Percentiles rank a stretch among this genome's conserved stretches.
Evolutionary conservation across 1,140 invertebrate genomes (phyloP).

Genomic region (Magallana ariakensis): DNA sequence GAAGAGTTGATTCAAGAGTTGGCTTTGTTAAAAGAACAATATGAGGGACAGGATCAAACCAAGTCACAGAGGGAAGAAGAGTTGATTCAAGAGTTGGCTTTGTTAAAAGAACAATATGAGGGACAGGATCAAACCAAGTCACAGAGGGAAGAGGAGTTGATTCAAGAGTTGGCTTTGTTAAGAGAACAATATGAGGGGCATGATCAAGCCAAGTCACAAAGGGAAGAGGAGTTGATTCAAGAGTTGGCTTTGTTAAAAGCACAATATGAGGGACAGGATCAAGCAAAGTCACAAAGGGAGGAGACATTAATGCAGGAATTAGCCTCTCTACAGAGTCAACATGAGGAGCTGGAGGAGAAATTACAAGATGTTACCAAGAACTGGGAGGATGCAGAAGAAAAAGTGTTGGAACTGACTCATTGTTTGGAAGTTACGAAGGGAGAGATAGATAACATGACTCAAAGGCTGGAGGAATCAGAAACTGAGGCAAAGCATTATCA

Average conservation of each 20-base stretch:
- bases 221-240: neutral
- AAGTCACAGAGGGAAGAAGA: no score
- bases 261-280: neutral
- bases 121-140: no score
- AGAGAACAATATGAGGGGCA: neutral
- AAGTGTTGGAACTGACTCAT: neutral
- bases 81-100: no score
- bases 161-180: no score
- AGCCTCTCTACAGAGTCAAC: neutral
- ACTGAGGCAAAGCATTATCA: neutral
- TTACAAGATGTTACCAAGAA: conserved; percentile 15
- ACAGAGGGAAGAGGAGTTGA: no score
- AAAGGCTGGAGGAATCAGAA: neutral
- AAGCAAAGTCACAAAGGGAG: neutral
- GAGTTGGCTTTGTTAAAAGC: neutral
- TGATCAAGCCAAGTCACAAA: no score
- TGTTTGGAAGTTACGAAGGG: neutral
- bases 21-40: no score
- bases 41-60: no score
- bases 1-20: no score
- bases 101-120: no score
- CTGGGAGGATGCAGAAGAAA: conserved; percentile 13
- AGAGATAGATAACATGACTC: neutral
- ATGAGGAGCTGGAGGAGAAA: neutral
- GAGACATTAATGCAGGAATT: neutral